Base-by-base conservation (phyloP, 64 coral and sea anemone species). In the Acropora yongei region DNA sequence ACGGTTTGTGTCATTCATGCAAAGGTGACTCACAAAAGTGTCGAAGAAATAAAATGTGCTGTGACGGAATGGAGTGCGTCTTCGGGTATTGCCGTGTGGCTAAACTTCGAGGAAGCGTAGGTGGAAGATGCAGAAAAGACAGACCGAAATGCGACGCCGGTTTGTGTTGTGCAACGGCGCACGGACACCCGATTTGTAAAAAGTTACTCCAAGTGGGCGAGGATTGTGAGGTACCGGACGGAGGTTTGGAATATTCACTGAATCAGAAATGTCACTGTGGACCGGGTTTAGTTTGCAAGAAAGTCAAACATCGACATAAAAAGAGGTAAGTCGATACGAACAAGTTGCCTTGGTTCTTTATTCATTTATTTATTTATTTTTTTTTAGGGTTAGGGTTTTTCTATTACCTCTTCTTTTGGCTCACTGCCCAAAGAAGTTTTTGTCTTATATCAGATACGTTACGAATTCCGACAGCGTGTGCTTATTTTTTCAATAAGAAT, bases 101-200 rank as follows among this genome's bases (percentile, higher is more conserved):
- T 6, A 49, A 96, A 2, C 68, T 77, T 9, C 49, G 75, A 6
- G 97, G 97, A 10, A 78, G 73, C 50, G 18, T 85, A 44, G 79
- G 81, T 17, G 80, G 94, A 0, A 91, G 89, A 18, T 99, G 97
- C 77, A 96, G 40, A 14, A 96, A 80, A 68, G 94, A 99, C 77
- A 55, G 10, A 55, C 85, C 50, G 69, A 86, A 94, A 40, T 99
- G 97, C 69, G 93, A 96, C 60, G 80, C 86, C 45, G 91, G 94
- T 16, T 72, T 99, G 18, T 99, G 97, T 44, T 99, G 97, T 74
- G 97, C 89, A 12, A 95, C 89, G 72, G 93, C 86, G 74, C 97
- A 99, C 44, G 97, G 97, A 14, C 94, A 99, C 42, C 91, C 88
- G 53, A 78, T 99, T 14, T 99, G 97, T 79, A 99, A 93, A 74